These are phyloP conservation scores for Rallus crepitans DNA, from an alignment of 2,797 vertebrate species.

Conservation along the genomic window DNA sequence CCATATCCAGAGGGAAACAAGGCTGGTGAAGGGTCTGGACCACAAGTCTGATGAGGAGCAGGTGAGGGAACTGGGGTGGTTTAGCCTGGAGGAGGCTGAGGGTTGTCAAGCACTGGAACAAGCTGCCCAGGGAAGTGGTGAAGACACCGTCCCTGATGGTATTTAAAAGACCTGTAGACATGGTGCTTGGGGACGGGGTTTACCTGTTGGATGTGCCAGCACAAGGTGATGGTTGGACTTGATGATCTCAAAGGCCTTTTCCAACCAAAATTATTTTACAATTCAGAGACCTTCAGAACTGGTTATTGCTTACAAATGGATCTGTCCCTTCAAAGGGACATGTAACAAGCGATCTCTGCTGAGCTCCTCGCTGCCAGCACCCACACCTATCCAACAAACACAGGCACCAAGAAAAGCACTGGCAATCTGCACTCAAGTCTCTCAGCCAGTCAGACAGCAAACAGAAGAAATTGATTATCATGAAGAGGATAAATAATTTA, in stretches of 20 bases:
- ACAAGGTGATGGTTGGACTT: fast-evolving
- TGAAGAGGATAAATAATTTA: not conserved
- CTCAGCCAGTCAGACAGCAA: not conserved
- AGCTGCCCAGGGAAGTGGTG: not conserved
- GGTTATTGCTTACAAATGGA: not conserved
- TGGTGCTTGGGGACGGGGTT: not conserved
- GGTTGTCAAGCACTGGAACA: not conserved
- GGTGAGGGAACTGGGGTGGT: not conserved
- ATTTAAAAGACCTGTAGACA: fast-evolving
- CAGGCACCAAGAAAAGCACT: not conserved
- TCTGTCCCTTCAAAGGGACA: not conserved
- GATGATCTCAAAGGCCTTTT: not conserved
- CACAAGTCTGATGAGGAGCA: fast-evolving
- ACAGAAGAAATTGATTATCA: not conserved
- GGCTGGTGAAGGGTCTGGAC: not conserved
- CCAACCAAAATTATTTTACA: not conserved
- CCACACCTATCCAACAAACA: not conserved
- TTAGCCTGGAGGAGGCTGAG: not conserved
- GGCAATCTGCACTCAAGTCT: not conserved
- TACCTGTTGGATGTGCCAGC: not conserved
- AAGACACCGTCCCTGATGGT: not conserved
- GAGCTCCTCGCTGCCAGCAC: not conserved
- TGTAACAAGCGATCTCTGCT: not conserved
- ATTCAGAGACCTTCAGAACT: not conserved
- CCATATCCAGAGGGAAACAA: fast-evolving